Evolutionary conservation across 2,797 vertebrate species (phyloP), one percentile per base, ranked within the genome.

Genomic region (Sparidentex hasta): DNA sequence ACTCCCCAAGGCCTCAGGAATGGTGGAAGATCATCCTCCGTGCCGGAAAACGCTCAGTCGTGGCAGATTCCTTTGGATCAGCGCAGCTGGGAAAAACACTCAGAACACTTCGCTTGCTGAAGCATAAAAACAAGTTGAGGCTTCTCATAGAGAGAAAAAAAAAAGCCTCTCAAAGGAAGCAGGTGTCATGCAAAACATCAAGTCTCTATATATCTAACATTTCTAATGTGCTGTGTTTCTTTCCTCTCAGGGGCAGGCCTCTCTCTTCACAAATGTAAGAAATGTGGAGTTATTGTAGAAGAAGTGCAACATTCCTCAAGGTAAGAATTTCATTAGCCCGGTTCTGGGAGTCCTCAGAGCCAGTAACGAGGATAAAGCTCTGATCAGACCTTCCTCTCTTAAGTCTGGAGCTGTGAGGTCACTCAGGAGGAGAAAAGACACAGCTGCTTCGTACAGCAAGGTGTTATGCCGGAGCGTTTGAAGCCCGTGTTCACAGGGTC

Each of bases 41-140:
- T 87, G 90, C 91, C 85, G 88, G 91, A 94, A 92, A 92, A 94
- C 78, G 74, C 79, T 90, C 84, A 80, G 81, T 88, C 64, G 58
- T 57, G 80, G 89, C 88, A 91, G 91, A 94, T 94, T 94, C 93
- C 93, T 94, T 91, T 89, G 89, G 92, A 93, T 91, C 86, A 74
- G 81, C 29, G 65, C 74, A 85, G 85, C 73, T 83, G 75, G 80
- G 67, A 76, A 89, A 88, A 86, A 79, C 52, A 80, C 56, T 78
- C 59, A 74, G 33, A 70, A 79, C 68, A 80, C 57, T 86, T 72
- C 47, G 70, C 55, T 63, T 66, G 68, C 81, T 76, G 52, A 67
- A 70, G 76, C 46, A n/a, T 59, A 74, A 68, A 82, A 64, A 57
- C 41, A 78, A 80, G 73, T 70, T 81, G 59, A 87, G 61, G 68